Evolutionary conservation across 2,797 vertebrate genomes (phyloP), one percentile per base, ranked within the genome.

Genomic region (Gallirallus australis): DNA sequence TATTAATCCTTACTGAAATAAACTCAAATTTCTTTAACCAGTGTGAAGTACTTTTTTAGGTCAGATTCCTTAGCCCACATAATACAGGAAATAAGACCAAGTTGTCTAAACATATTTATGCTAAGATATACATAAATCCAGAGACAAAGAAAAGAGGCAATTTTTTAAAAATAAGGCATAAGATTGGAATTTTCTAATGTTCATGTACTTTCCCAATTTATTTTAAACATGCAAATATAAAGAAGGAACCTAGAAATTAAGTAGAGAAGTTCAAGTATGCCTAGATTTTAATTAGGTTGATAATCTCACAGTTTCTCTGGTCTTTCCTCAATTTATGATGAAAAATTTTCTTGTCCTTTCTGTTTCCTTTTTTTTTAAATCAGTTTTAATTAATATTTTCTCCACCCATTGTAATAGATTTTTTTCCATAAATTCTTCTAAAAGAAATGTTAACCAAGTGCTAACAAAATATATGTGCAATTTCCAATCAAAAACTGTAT

Each of bases 141-240:
- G 12, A 25, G 4, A 8, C 10, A 40, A 57, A 45, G 1, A 24
- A 37, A 5, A 7, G 18, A 4, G 15, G 2, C 21, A 17, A 6
- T 47, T 47, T 18, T 47, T 47, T 18, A 15, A 3, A 21, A 24
- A 42, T 37, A 75, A 71, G 1, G 7, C 2, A 10, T 33, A 45
- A 45, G 7, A 3, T 1, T 81, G 64, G 23, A 57, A 37, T 35
- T 82, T 65, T 72, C 4, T 40, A 33, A 57, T 15, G 18, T 73
- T 48, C 8, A 7, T 40, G 14, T 69, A 27, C 2, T 54, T 9
- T 25, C 48, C 1, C 10, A 68, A 31, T 52, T 59, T 81, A 59
- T 66, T 63, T 70, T 73, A 80, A 80, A 39, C 2, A 37, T 18
- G 4, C 3, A 66, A 50, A 0, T 50, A 12, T 23, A 71, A 82